Evolutionary conservation across 2,888 invertebrate genomes (phyloP).

Genomic region (Leuctra nigra): DNA sequence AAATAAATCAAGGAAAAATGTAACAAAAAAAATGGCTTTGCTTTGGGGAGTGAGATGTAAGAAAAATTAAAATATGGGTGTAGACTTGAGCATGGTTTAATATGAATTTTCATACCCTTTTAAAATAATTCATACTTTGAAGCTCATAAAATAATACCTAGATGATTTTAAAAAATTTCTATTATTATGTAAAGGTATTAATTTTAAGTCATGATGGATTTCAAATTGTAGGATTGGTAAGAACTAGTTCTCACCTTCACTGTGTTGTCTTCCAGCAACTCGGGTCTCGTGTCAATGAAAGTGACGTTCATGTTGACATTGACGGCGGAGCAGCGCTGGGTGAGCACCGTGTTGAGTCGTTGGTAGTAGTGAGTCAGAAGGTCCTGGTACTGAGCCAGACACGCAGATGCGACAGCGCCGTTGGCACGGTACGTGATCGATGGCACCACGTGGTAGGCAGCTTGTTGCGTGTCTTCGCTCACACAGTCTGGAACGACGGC

Average conservation of each 20-base stretch:
- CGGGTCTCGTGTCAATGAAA: conserved; percentile 75
- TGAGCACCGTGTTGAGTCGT: conserved; percentile 72
- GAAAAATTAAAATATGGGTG: no score
- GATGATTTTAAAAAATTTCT: no score
- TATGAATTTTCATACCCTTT: no score
- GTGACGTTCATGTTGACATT: conserved; percentile 93
- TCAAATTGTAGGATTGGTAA: no score
- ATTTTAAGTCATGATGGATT: no score
- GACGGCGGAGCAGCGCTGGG: conserved; percentile 88
- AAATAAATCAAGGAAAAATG: no score
- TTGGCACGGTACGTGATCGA: conserved; percentile 82
- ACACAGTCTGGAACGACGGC: conserved; percentile 93
- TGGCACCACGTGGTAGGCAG: conserved; percentile 87
- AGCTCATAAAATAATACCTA: no score
- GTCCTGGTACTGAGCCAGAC: conserved; percentile 79
- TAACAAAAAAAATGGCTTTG: no score
- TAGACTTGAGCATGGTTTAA: no score
- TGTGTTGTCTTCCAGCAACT: conserved; percentile 75
- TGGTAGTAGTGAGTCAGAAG: conserved; percentile 72
- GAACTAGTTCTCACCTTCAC: conserved; percentile 53
- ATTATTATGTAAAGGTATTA: no score
- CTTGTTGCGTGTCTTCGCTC: conserved; percentile 90
- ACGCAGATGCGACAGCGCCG: conserved; percentile 78
- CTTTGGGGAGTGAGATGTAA: no score
- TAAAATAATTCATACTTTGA: no score